phyloP scores from a whole-genome alignment of 2,888 invertebrate species.

The Coelopa pilipes region DNA sequence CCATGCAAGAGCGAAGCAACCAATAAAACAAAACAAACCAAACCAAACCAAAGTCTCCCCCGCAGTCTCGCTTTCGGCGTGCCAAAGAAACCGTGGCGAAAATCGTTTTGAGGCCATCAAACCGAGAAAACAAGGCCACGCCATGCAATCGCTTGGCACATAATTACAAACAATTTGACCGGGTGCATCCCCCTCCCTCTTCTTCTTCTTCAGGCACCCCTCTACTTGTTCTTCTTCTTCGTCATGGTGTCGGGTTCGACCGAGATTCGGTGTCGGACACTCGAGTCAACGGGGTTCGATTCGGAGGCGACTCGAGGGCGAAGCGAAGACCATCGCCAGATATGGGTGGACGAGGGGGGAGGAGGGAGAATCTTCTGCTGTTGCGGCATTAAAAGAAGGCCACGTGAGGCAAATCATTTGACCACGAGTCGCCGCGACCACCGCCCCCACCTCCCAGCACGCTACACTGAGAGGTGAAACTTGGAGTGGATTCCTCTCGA shows the following conservation, averaged over 20 bases:
- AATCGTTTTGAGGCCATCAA: conserved; percentile 25
- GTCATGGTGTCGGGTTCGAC: conserved; percentile 32
- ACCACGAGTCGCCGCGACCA: no score
- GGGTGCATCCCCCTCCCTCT: neutral
- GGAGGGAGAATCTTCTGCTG: neutral
- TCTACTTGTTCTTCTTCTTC: conserved; percentile 8
- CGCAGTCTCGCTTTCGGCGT: neutral
- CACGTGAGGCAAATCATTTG: neutral
- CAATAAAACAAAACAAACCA: no score
- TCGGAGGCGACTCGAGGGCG: neutral
- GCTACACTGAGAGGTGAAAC: neutral
- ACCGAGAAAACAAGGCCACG: conserved; percentile 35
- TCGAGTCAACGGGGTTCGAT: neutral
- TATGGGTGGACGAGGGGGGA: conserved; percentile 14
- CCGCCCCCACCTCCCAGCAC: neutral
- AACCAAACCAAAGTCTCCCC: no score
- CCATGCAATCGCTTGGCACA: conserved; percentile 35
- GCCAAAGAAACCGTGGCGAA: conserved; percentile 24
- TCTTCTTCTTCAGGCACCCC: neutral
- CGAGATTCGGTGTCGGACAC: no score
- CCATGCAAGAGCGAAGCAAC: no score
- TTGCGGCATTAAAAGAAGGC: conserved; percentile 13
- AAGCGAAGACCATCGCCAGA: no score
- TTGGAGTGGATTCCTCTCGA: no score
- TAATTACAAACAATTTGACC: conserved; percentile 32